Evolutionary conservation across 2,797 vertebrate species (phyloP), one percentile per base, ranked within the genome.

Genomic region (Serranus cabrilla): DNA sequence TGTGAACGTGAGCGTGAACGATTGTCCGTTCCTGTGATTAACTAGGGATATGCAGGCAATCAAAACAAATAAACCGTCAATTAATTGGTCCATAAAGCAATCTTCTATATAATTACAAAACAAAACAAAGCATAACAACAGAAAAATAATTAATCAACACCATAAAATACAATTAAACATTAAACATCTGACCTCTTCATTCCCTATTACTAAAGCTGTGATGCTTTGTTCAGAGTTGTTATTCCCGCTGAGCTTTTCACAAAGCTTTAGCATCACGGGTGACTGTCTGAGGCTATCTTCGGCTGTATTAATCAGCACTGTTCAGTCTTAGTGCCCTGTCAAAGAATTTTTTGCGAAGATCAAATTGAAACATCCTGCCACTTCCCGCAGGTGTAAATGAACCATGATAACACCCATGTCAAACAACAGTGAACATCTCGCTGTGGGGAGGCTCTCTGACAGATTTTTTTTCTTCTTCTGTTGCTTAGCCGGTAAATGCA

Each of bases 351-450:
- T 65, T 46, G 71, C 55, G 69, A 60, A 23, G 51, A 71, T 83
- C 39, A 86, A 85, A 88, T 34, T 78, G 67, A 84, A 88, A 81
- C 67, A 79, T 83, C 55, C 68, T 71, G 76, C 50, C 70, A 76
- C 61, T 87, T 83, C 51, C 70, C 6, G 66, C 57, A 79, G 77
- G 86, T 89, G 71, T 63, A 83, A 89, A 87, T 89, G 71, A 90
- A 81, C 80, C 72, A 75, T 57, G 70, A 74, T 82, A 82, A 82
- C 76, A 73, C 66, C 70, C 54, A 49, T 81, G 67, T 87, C 81
- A 88, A 86, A 81, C 45, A 47, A 72, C n/a, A 72, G 76, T 72
- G 51, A 76, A 46, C 49, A 50, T 50, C 71, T 71, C 21, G 34
- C 71, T 63, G 68, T 62, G 23, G 68, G 57, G 34, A 78, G 21